Base-by-base conservation (phyloP, 2,888 invertebrate species). In the Pachymerium ferrugineum region DNA sequence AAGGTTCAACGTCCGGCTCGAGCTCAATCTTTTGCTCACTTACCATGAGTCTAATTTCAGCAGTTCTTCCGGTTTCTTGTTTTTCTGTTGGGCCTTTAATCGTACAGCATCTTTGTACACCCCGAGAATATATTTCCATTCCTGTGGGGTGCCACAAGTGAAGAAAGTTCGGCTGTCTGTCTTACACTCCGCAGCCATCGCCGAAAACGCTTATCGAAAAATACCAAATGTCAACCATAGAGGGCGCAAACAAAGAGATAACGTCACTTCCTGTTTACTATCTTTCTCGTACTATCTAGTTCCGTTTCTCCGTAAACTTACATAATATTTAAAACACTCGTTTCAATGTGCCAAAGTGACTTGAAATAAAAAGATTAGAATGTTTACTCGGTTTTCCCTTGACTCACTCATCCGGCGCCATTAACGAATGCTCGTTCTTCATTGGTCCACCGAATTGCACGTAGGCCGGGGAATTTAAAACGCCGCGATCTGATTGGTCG, bases 1-100 rank as follows among this genome's bases (percentile, higher is more conserved):
- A n/a, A 74, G 67, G 73, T 47, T 69, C 54, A 62, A 62, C 54
- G 62, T n/a, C 42, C 62, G 54, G 47, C 30, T 29, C n/a, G 67
- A 22, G 30, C 19, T 30, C 22, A 28, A 14, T 1, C 67, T 2
- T 28, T 75, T 74, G 62, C 25, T 38, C 69, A 78, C 92, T 92
- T 86, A 93, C 95, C 95, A 95, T 84, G 93, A 91, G 86, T 95
- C 95, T 86, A 95, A 87, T 86, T 94, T 94, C 85, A 95, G 90
- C 82, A 94, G 88, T 85, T 95, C 95, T 84, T 94, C 94, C 74
- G 94, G 92, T 86, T 92, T 95, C 87, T 94, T 94, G 83, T 89
- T 90, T 84, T 91, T 93, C 84, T 88, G 89, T 84, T 94, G 92
- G 77, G 95, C 94, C 86, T 94, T 95, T 80, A 94, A 85, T 85